phyloP scores from a whole-genome alignment of 92 coral and sea anemone genomes.

The Pocillopora grandis region DNA sequence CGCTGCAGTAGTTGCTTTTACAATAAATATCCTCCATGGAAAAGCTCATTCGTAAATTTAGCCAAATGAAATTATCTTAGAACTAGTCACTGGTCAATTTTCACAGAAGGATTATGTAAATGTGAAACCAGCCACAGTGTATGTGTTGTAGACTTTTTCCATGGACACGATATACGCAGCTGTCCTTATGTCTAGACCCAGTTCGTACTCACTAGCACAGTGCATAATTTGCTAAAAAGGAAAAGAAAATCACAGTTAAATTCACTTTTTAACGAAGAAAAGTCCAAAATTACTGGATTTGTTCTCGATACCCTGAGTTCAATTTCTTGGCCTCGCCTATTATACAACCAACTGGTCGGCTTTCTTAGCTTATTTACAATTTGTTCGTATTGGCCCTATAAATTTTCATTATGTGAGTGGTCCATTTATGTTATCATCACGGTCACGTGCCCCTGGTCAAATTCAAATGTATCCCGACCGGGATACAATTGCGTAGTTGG shows the following conservation, averaged over 20 bases:
- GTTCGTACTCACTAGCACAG: constrained; percentile 93
- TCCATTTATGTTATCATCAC: too few relatives aligned
- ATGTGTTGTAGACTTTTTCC: constrained; percentile 95
- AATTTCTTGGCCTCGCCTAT: too few relatives aligned
- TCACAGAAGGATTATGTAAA: constrained; percentile 48
- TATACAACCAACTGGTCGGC: too few relatives aligned
- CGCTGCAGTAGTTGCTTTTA: background rate
- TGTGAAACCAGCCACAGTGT: constrained; percentile 93
- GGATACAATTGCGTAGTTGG: too few relatives aligned
- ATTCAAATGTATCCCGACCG: background rate
- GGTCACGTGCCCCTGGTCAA: background rate
- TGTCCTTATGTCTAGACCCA: constrained; percentile 91
- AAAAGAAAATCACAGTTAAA: background rate
- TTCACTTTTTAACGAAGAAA: background rate
- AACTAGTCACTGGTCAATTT: background rate
- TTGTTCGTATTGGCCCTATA: too few relatives aligned
- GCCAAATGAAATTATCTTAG: background rate
- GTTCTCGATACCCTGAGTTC: too few relatives aligned
- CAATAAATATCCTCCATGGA: constrained; percentile 6
- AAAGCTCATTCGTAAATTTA: background rate
- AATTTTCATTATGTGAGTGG: too few relatives aligned
- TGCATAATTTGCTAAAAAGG: constrained; percentile 85
- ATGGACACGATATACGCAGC: constrained; percentile 96
- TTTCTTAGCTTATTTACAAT: too few relatives aligned
- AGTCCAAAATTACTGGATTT: too few relatives aligned